These are phyloP conservation scores for Neopipo cinnamomea DNA, from an alignment of 2,113 vertebrate species.

Conservation along the genomic window DNA sequence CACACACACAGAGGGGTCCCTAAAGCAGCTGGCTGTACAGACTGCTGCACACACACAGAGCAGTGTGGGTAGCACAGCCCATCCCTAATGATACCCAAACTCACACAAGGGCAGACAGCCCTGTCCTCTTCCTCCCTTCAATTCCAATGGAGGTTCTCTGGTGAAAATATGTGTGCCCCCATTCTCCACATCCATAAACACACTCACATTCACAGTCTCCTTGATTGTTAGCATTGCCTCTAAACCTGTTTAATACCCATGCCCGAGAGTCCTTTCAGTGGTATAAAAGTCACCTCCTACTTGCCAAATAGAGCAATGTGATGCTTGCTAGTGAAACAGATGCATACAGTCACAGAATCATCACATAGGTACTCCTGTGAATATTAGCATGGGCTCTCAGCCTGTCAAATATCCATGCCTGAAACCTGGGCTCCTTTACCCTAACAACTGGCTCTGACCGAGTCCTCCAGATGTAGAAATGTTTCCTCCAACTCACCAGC, in stretches of 20 bases:
- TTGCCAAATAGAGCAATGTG: neutral
- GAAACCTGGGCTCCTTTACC: neutral
- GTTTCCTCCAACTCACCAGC: neutral
- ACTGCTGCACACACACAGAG: neutral
- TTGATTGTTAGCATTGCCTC: neutral
- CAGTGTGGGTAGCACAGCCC: accelerated
- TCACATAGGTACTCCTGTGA: neutral
- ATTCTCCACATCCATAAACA: neutral
- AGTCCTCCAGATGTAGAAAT: neutral
- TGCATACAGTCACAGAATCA: neutral
- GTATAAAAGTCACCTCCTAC: neutral
- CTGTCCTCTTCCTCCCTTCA: neutral
- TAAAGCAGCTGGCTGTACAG: neutral
- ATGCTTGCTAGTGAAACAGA: neutral
- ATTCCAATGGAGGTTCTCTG: neutral
- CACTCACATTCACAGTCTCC: neutral
- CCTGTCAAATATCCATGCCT: neutral
- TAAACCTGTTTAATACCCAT: neutral
- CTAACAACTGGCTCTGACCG: neutral
- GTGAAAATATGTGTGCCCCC: neutral
- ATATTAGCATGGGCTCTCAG: neutral
- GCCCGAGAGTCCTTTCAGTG: neutral
- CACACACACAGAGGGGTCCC: neutral
- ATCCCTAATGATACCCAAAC: neutral
- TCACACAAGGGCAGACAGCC: neutral